Conservation (phyloP, 2,888 invertebrate species). For the Allygus modestus region DNA sequence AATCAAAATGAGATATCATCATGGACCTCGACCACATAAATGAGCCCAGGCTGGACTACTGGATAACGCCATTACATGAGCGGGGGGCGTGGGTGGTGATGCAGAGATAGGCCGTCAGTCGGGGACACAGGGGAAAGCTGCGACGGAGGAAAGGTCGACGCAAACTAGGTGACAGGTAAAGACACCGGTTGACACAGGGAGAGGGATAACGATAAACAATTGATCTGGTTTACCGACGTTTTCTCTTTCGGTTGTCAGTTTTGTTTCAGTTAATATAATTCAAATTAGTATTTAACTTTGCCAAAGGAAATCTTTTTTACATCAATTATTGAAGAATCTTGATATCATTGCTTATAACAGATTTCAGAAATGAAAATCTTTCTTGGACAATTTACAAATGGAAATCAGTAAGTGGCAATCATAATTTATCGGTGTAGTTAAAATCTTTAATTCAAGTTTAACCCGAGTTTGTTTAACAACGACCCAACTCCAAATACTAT, state of each 20-base stretch:
- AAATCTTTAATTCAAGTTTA: too few species aligned
- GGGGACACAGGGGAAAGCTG: background rate
- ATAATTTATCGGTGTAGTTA: too few species aligned
- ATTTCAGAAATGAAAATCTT: too few species aligned
- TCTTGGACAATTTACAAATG: too few species aligned
- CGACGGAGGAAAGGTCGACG: background rate
- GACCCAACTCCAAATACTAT: too few species aligned
- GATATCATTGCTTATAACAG: too few species aligned
- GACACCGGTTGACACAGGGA: background rate
- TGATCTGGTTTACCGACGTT: background rate
- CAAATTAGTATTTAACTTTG: too few species aligned
- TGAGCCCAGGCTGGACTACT: background rate
- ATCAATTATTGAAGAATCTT: too few species aligned
- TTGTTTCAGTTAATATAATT: too few species aligned
- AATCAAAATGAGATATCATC: slow-evolving; percentile 8
- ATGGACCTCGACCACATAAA: background rate
- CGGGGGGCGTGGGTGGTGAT: background rate
- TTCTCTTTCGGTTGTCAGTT: background rate
- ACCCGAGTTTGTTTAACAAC: too few species aligned
- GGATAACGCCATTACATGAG: slow-evolving; percentile 1
- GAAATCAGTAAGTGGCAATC: too few species aligned
- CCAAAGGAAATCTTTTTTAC: too few species aligned
- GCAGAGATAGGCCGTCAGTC: background rate
- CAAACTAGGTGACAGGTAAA: background rate
- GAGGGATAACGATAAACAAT: background rate